Evolutionary conservation across 2,888 invertebrate species (phyloP).

Genomic region (Suillia variegata): DNA sequence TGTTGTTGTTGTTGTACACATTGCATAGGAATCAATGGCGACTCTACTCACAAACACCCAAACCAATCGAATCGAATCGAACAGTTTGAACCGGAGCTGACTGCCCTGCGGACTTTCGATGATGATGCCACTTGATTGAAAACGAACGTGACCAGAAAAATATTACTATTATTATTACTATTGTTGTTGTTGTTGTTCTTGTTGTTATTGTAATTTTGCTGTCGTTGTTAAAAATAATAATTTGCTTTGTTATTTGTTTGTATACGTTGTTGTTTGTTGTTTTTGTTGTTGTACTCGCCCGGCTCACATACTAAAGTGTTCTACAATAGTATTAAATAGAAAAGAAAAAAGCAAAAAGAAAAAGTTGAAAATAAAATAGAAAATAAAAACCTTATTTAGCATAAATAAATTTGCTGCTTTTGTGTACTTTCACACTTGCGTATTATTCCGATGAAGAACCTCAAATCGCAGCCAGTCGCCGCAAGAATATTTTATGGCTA

Average conservation of each 20-base stretch:
- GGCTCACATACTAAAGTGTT: slow-evolving; percentile 18
- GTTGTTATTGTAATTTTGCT: not conserved
- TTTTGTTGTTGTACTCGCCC: slow-evolving; percentile 9
- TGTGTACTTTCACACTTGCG: too few relatives aligned
- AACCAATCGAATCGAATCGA: too few relatives aligned
- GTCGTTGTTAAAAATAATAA: not conserved
- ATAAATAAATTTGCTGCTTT: not conserved
- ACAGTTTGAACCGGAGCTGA: too few relatives aligned
- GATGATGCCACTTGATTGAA: slow-evolving; percentile 57
- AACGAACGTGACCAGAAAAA: slow-evolving; percentile 59
- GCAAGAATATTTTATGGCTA: too few relatives aligned
- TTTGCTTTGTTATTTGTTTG: not conserved
- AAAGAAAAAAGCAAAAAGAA: slow-evolving; percentile 24
- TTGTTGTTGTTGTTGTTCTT: not conserved
- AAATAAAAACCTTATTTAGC: not conserved
- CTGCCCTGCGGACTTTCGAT: not conserved
- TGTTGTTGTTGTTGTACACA: too few relatives aligned
- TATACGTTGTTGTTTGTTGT: not conserved
- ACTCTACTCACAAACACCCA: too few relatives aligned
- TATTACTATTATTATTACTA: slow-evolving; percentile 28
- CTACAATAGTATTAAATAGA: slow-evolving; percentile 9
- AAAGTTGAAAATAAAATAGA: slow-evolving; percentile 19
- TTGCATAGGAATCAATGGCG: too few relatives aligned
- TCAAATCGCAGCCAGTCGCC: too few relatives aligned
- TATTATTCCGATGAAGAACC: too few relatives aligned